Percentiles rank a stretch among this genome's conserved stretches.
phyloP scores from a whole-genome alignment of 2,113 vertebrate species.

The Pachypanchax playfairii region DNA sequence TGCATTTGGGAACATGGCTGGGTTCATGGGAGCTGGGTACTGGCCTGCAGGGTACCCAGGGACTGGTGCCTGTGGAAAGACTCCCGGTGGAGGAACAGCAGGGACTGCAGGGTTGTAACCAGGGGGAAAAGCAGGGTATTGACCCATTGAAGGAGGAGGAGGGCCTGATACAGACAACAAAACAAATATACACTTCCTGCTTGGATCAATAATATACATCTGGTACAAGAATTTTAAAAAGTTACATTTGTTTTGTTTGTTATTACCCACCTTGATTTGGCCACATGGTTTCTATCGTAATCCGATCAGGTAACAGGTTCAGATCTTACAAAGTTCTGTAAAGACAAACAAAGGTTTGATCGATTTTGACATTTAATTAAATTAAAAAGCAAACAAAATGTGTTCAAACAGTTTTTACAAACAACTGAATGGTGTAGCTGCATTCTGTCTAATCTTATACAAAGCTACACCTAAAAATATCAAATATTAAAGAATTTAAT shows the following conservation, averaged over 20 bases:
- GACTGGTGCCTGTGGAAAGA: slow-evolving; percentile 63
- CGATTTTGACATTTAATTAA: background rate
- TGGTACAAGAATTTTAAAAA: background rate
- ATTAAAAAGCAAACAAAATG: background rate
- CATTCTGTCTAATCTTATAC: background rate
- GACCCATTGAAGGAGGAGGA: slow-evolving; percentile 47
- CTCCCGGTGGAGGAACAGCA: slow-evolving; percentile 40
- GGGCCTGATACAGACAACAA: slow-evolving; percentile 59
- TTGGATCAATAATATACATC: background rate
- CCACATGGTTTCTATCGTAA: slow-evolving; percentile 62
- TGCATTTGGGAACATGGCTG: slow-evolving; percentile 56
- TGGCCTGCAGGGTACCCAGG: slow-evolving; percentile 64
- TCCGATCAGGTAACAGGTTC: background rate
- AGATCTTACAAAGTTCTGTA: slow-evolving; percentile 18
- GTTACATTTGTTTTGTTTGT: background rate
- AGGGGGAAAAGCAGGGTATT: slow-evolving; percentile 71
- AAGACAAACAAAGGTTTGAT: slow-evolving; percentile 8
- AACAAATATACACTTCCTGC: background rate
- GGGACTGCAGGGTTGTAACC: slow-evolving; percentile 69
- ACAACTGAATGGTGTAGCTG: background rate
- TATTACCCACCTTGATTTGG: slow-evolving; percentile 77
- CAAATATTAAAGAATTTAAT: too few relatives aligned
- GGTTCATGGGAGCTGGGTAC: slow-evolving; percentile 61
- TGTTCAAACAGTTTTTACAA: background rate
- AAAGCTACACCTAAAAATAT: background rate